These are phyloP conservation scores for Ptiloglossa arizonensis DNA, from an alignment of 1,140 invertebrate genomes.

Conservation along the genomic window DNA sequence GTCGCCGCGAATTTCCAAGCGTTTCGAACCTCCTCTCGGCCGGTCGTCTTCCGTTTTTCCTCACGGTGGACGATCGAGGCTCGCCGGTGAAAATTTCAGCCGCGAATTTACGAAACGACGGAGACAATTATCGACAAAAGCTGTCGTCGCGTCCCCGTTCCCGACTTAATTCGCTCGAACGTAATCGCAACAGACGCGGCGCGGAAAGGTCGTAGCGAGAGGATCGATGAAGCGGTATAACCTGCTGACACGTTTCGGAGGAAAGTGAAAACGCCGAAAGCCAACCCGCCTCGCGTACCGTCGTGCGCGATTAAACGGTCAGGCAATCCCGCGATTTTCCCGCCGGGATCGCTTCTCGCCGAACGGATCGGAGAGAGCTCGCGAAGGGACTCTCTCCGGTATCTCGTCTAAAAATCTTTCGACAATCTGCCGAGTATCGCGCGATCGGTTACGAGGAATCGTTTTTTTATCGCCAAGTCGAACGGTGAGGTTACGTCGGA, in stretches of 20 bases:
- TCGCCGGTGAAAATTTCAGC: background rate
- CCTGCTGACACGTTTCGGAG: constrained; percentile 42
- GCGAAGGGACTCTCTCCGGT: too few relatives aligned
- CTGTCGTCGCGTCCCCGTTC: constrained; percentile 34
- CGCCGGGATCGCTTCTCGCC: too few relatives aligned
- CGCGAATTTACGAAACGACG: constrained; percentile 32
- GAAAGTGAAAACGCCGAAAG: constrained; percentile 59
- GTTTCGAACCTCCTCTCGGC: background rate
- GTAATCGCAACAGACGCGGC: constrained; percentile 35
- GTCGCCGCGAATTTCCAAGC: background rate
- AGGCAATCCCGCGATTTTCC: background rate
- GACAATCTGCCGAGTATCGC: too few relatives aligned
- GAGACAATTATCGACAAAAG: constrained; percentile 24
- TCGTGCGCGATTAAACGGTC: background rate
- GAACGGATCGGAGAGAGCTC: too few relatives aligned
- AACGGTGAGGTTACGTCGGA: too few relatives aligned
- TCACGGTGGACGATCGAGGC: background rate
- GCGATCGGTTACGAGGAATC: too few relatives aligned
- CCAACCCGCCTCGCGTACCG: constrained; percentile 22
- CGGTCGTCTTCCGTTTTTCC: background rate
- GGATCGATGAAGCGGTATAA: constrained; percentile 58
- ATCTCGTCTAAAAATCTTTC: too few relatives aligned
- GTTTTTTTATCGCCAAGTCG: too few relatives aligned
- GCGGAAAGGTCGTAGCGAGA: constrained; percentile 36
- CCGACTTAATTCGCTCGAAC: constrained; percentile 38